Conservation (phyloP, 2,888 invertebrate genomes). For the Megaustenia siamemsis region DNA sequence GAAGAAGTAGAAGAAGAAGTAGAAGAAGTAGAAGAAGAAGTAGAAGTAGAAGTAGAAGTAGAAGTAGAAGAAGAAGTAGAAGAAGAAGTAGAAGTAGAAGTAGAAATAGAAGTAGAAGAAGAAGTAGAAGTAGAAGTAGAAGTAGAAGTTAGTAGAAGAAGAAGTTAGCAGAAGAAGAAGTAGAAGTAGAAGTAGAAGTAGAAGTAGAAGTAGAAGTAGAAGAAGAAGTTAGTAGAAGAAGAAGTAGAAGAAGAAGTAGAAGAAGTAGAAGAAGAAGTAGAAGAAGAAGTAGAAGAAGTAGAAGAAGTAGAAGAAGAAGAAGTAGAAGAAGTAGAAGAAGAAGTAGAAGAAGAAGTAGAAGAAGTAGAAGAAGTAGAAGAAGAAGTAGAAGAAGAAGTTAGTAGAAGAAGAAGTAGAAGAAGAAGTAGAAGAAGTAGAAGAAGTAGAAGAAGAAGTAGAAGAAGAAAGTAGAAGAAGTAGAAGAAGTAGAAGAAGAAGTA, state of each 20-base stretch:
- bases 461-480: background rate
- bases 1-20: slow-evolving; percentile 9
- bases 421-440: no score
- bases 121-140: no score
- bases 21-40: slow-evolving; percentile 19
- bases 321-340: slow-evolving; percentile 10
- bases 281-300: slow-evolving; percentile 15
- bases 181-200: slow-evolving; percentile 9
- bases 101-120: no score
- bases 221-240: no score
- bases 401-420: no score
- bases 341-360: slow-evolving; percentile 11
- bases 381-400: no score
- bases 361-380: background rate
- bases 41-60: slow-evolving; percentile 15
- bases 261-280: slow-evolving; percentile 14
- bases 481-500: slow-evolving; percentile 6
- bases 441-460: no score
- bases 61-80: slow-evolving; percentile 1
- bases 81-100: slow-evolving; percentile 3
- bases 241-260: background rate
- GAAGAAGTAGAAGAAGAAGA: slow-evolving; percentile 1
- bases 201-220: slow-evolving; percentile 9
- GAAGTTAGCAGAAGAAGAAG: no score
- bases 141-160: no score